These are phyloP conservation scores for Anomalospiza imberbis DNA, from an alignment of 2,797 vertebrate species.

Conservation along the genomic window DNA sequence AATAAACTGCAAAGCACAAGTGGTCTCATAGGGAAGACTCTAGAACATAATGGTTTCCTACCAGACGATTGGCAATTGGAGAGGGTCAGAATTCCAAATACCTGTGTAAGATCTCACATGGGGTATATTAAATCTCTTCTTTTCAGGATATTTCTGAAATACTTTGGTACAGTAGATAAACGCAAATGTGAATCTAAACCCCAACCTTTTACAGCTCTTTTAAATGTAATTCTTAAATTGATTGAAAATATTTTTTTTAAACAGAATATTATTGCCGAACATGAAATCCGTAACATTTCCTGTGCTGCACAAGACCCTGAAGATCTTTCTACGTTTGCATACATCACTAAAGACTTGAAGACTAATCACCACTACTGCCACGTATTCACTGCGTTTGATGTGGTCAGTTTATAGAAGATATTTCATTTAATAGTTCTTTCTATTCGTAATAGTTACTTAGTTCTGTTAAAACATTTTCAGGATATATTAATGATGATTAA, in stretches of 20 bases:
- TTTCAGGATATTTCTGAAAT: not conserved
- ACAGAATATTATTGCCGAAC: constrained; percentile 97
- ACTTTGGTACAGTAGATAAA: not conserved
- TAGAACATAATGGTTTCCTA: not conserved
- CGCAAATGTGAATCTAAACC: not conserved
- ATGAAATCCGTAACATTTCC: constrained; percentile 99
- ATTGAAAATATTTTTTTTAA: not conserved
- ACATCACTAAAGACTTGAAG: constrained; percentile 99
- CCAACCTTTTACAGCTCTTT: not conserved
- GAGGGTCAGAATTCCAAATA: not conserved
- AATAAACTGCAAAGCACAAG: not conserved
- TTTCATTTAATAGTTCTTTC: not conserved
- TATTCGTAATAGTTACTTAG: not conserved
- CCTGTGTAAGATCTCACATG: not conserved
- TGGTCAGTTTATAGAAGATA: constrained; percentile 80
- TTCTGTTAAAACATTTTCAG: not conserved
- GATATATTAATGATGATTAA: not conserved
- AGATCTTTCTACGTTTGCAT: constrained; percentile 97
- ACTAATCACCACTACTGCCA: constrained; percentile 99
- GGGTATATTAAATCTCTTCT: not conserved
- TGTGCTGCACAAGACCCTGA: constrained; percentile 98
- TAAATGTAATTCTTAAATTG: not conserved
- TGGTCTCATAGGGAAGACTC: not conserved
- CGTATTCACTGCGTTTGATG: constrained; percentile 97
- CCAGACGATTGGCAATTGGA: not conserved